Base-by-base conservation (phyloP, 2,888 invertebrate genomes). In the Seira ritae region DNA sequence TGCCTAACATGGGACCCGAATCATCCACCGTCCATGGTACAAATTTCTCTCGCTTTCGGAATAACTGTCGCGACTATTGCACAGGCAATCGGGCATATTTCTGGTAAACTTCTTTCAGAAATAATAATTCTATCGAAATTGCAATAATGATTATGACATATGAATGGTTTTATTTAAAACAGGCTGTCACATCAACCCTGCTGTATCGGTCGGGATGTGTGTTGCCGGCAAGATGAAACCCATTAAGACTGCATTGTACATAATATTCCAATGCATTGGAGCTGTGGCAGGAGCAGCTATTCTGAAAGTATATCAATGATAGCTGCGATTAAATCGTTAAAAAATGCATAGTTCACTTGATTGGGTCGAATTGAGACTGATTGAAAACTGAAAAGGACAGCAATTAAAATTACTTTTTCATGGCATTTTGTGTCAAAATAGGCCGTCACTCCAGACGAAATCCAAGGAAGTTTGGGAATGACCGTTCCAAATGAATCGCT, bases 131-230 rank as follows among this genome's bases (percentile, higher is more conserved):
- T n/a, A n/a, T n/a, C n/a, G n/a, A n/a, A n/a, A n/a, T n/a, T n/a
- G n/a, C n/a, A n/a, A n/a, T n/a, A n/a, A n/a, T n/a, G n/a, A n/a
- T n/a, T n/a, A n/a, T n/a, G n/a, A n/a, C n/a, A n/a, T n/a, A n/a
- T n/a, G n/a, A n/a, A n/a, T n/a, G n/a, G n/a, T n/a, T n/a, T n/a
- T n/a, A n/a, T 22, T 15, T 50, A 65, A 37, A 20, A 46, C 50
- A 66, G 80, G 80, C 3, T 86, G 86, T 68, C 87, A 87, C 76
- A 88, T 87, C 22, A 98, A 98, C 92, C 98, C 98, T 0, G 98
- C 98, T 0, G 97, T 98, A 55, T 97, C 97, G 2, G 91, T 93
- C n/a, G 96, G 95, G 1, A 93, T 97, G 92, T 91, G 96, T 76
- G 94, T 94, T 12, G 94, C 95, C 12, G 96, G 97, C 4, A 95